Base-by-base conservation (phyloP, 2,888 invertebrate species). In the Serrognathus titanus region DNA sequence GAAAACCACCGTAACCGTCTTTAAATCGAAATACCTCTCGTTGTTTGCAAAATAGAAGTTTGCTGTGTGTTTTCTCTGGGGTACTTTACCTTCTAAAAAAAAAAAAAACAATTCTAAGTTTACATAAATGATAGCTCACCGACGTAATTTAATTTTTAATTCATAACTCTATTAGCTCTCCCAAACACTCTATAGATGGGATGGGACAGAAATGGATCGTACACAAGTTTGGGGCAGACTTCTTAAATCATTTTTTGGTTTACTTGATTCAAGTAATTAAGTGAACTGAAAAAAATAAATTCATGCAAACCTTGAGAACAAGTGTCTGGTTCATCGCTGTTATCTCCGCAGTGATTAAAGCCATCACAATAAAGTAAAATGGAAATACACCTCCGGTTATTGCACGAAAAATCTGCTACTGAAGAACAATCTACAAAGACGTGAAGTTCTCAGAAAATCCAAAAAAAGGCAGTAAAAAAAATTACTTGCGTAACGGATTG, bases 301-400 rank as follows among this genome's bases (percentile, higher is more conserved):
- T 3, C 16, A 7, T 31, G 52, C 36, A 57, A 64, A 81, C 82
- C 81, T 74, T 77, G 74, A 50, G 81, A 81, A 63, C 88, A 88
- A 48, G 83, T 80, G 1, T 80, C 74, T 1, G 83, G 82, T 71
- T 89, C 89, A 71, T 89, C 89, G 63, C 85, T 86, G 59, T 82
- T 82, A 71, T 89, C 89, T 0, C 89, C 89, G 65, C 90, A 90
- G 65, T 90, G 88, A 75, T 90, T 88, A 64, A 88, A 87, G 6
- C 88, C 87, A 72, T 90, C 89, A 70, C 90, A 90, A 53, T 84
- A 83, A 38, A 90, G 74, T 20, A 84, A 81, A 48, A 80, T 80
- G 1, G 86, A 83, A 65, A 89, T 85, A 70, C 90, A 90, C 55
- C 88, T 81, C 65, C 85, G 83, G 71, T 90, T 89, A 54, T 83